phyloP scores from a whole-genome alignment of 2,888 invertebrate genomes.

The Lepidocyrtinus sp. region DNA sequence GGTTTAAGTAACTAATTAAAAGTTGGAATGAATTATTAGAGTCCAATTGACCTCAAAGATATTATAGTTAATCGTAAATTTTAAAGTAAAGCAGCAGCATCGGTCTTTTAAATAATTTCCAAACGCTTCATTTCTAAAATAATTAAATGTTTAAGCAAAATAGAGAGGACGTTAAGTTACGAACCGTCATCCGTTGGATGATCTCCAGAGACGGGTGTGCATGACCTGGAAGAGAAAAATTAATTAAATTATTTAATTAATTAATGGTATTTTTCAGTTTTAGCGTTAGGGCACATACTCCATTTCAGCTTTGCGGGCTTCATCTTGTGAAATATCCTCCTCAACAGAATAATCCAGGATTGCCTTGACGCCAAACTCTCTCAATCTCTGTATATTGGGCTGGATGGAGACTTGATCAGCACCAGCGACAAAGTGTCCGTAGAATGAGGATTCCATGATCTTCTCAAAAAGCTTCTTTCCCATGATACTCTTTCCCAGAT shows the following conservation, averaged over 20 bases:
- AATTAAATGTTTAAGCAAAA: background rate
- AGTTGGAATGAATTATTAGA: no score
- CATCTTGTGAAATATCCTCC: slow-evolving; percentile 93
- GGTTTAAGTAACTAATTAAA: no score
- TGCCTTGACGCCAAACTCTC: slow-evolving; percentile 97
- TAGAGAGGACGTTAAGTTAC: slow-evolving; percentile 16
- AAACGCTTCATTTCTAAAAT: slow-evolving; percentile 15
- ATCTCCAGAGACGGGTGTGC: slow-evolving; percentile 53
- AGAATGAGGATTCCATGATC: slow-evolving; percentile 95
- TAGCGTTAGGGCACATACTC: slow-evolving; percentile 80
- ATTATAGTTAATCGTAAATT: no score
- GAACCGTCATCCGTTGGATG: slow-evolving; percentile 57
- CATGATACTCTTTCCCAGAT: slow-evolving; percentile 80
- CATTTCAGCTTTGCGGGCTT: slow-evolving; percentile 95
- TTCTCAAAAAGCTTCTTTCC: slow-evolving; percentile 87
- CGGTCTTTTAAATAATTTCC: slow-evolving; percentile 16
- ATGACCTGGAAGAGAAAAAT: slow-evolving; percentile 37
- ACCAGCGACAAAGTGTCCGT: slow-evolving; percentile 99
- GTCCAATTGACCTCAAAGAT: no score
- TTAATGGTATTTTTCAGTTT: no score
- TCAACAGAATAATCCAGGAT: slow-evolving; percentile 99
- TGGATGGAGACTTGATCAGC: slow-evolving; percentile 90
- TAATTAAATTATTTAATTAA: background rate
- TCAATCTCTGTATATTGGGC: slow-evolving; percentile 87
- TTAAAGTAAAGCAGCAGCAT: slow-evolving; percentile 41